Percentiles rank a stretch among this genome's conserved stretches.
phyloP scores from a whole-genome alignment of 2,113 vertebrate genomes.

The Tenrec ecaudatus region DNA sequence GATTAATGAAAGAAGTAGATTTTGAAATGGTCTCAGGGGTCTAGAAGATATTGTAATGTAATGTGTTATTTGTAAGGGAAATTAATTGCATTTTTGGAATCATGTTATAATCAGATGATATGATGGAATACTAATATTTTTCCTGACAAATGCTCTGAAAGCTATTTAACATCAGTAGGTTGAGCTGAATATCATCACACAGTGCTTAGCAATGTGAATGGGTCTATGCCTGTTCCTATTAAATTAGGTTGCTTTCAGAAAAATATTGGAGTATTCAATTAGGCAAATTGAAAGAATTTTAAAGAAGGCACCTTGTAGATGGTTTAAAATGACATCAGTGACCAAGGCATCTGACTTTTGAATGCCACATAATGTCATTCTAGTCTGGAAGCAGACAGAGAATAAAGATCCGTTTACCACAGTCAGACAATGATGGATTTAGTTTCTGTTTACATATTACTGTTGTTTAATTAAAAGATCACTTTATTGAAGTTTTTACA shows the following conservation, averaged over 20 bases:
- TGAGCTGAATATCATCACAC: neutral
- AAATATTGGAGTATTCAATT: slow-evolving; percentile 44
- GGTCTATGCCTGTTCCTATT: neutral
- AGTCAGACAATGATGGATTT: no score
- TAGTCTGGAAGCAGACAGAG: slow-evolving; percentile 13
- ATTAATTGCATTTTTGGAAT: neutral
- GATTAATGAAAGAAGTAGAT: neutral
- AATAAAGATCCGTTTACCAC: slow-evolving; percentile 4
- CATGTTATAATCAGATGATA: neutral
- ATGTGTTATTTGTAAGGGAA: neutral
- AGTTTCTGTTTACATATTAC: no score
- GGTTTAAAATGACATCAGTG: slow-evolving; percentile 56
- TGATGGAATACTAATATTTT: neutral
- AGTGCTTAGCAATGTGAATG: neutral
- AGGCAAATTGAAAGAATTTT: slow-evolving; percentile 38
- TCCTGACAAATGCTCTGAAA: neutral
- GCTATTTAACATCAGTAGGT: neutral
- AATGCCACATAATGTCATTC: slow-evolving; percentile 66
- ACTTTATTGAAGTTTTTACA: no score
- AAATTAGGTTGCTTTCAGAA: neutral
- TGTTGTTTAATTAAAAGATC: no score
- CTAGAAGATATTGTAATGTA: neutral
- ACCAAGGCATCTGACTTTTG: slow-evolving; percentile 55
- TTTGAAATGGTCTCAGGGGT: neutral
- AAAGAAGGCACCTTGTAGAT: slow-evolving; percentile 22